Conservation (phyloP, 2,113 vertebrate genomes). For the Ceyx melanurus region DNA sequence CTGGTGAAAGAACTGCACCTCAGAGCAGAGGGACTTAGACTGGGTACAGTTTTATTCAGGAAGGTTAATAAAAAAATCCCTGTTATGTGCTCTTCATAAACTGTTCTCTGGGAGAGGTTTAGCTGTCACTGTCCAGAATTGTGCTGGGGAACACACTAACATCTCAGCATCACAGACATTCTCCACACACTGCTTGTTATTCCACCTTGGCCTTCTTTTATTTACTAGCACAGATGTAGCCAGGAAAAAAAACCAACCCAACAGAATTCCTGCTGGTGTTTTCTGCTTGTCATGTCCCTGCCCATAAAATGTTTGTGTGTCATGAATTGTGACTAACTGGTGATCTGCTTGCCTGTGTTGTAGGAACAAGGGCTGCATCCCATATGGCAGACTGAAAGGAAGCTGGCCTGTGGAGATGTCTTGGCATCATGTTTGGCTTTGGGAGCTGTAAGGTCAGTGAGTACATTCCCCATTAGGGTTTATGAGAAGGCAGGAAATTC, state of each 20-base stretch:
- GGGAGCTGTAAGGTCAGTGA: not conserved
- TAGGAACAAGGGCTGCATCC: conserved; percentile 10
- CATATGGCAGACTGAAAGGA: not conserved
- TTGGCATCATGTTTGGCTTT: not conserved
- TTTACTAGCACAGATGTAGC: conserved; percentile 25
- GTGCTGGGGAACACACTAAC: not conserved
- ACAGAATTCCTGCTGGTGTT: not conserved
- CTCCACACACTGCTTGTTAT: not conserved
- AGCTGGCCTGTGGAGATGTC: not conserved
- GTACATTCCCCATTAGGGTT: not conserved
- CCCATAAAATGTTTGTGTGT: not conserved
- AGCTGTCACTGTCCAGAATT: not conserved
- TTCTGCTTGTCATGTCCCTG: not conserved
- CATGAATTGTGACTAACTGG: not conserved
- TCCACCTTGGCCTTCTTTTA: not conserved
- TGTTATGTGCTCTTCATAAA: not conserved
- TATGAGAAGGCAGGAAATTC: conserved; percentile 32
- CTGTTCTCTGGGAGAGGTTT: not conserved
- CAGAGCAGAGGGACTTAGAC: not conserved
- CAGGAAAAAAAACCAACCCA: not conserved
- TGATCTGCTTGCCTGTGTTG: conserved; percentile 4
- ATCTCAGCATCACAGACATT: not conserved
- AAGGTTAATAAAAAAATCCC: not conserved
- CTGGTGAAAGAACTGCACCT: not conserved
- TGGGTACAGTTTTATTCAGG: not conserved